Base-by-base conservation (phyloP, 2,113 vertebrate genomes). In the Tyrannus savana region DNA sequence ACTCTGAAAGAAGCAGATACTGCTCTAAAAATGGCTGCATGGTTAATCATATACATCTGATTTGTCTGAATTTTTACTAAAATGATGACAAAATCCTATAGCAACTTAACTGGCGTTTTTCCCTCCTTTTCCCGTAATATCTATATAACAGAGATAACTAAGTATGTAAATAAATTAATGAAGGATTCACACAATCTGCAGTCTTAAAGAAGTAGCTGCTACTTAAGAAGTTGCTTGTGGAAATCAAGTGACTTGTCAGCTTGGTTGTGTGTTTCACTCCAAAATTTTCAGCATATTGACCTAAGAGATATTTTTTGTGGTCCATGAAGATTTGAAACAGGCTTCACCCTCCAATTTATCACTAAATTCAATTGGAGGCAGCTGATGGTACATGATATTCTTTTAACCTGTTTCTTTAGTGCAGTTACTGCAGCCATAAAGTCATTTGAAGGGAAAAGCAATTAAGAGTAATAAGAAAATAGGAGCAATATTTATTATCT, bases 401-500 rank as follows among this genome's bases (percentile, higher is more conserved):
- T 66, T 80, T 33, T 77, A 50, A 39, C 23, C 37, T 67, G 28
- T 82, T 96, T 89, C 73, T 50, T 84, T 31, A 23, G 6, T 74
- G 62, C n/a, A 78, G 52, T 68, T 71, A 35, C 28, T 87, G 33
- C 42, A 82, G 52, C 63, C 24, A 28, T 84, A 63, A 96, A 93
- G 58, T 13, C 3, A 52, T 78, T 94, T 77, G 69, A 60, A 41
- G 44, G 31, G 53, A 95, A 90, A 90, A 62, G n/a, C 79, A 90
- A 90, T 90, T 90, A 90, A 62, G 71, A 23, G 55, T 72, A 83
- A 83, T 83, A 90, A 90, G 63, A 91, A 95, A 87, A 87, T 84
- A 94, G 77, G 49, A 49, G 27, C 59, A 27, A 0, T 64, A 68
- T 89, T 93, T 90, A 79, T 81, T 80, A 50, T 68, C 66, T 59